phyloP scores from a whole-genome alignment of 2,888 invertebrate species.

The Idaea biselata region DNA sequence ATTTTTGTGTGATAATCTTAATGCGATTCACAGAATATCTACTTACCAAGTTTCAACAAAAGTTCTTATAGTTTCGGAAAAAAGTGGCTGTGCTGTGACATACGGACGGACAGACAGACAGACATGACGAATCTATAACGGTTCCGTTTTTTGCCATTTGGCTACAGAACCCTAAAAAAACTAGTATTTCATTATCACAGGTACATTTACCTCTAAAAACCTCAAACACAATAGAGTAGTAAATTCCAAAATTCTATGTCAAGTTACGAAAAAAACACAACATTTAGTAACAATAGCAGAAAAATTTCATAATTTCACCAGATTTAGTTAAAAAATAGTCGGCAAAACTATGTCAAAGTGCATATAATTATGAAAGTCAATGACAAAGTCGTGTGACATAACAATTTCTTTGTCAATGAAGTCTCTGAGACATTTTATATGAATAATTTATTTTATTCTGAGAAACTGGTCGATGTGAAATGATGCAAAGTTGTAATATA shows the following conservation, averaged over 20 bases:
- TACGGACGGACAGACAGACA: no score
- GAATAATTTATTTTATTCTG: conserved; percentile 1
- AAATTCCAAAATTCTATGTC: background rate
- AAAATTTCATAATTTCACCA: background rate
- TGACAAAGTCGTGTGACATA: background rate
- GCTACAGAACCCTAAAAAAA: no score
- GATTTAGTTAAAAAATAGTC: background rate
- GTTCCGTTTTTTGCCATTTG: no score
- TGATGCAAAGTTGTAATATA: background rate
- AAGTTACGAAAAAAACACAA: background rate
- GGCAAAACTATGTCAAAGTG: background rate
- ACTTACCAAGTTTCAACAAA: no score
- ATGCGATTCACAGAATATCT: no score
- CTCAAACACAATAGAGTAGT: background rate
- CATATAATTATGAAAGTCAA: background rate
- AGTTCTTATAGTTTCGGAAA: no score
- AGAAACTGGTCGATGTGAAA: background rate
- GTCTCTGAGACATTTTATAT: background rate
- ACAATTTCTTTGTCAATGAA: conserved; percentile 1
- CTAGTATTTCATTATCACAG: no score
- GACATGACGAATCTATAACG: no score
- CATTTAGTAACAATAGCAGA: background rate
- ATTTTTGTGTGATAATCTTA: no score
- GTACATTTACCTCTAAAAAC: background rate
- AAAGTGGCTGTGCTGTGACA: no score